These are phyloP conservation scores for Brachylomia viminalis DNA, from an alignment of 2,888 invertebrate species.

Conservation along the genomic window DNA sequence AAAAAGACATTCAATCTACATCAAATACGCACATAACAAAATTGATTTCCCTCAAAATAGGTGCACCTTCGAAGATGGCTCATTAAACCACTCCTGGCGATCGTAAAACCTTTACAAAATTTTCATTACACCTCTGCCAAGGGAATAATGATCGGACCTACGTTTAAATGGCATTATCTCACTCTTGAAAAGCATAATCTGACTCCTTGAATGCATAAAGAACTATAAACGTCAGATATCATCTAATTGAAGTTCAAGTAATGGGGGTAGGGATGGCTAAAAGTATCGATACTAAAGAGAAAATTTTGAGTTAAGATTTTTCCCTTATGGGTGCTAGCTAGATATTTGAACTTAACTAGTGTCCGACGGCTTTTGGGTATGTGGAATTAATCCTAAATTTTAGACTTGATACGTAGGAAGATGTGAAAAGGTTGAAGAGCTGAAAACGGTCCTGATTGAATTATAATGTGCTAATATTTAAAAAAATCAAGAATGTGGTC, in stretches of 20 bases:
- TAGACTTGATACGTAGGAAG: neutral
- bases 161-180: constrained; percentile 87
- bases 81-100: constrained; percentile 76
- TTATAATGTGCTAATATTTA: neutral
- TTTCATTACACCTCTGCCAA: constrained; percentile 86
- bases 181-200: constrained; percentile 86
- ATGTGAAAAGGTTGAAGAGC: neutral
- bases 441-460: neutral
- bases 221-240: constrained; percentile 90
- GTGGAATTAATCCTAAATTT: neutral
- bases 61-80: constrained; percentile 74
- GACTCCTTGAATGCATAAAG: constrained; percentile 88
- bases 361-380: neutral
- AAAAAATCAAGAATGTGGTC: neutral
- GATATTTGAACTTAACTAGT: neutral
- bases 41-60: constrained; percentile 72
- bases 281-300: constrained; percentile 47
- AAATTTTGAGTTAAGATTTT: constrained; percentile 8
- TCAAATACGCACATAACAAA: constrained; percentile 54
- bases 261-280: constrained; percentile 72
- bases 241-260: constrained; percentile 89
- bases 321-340: constrained; percentile 7
- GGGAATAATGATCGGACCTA: constrained; percentile 86
- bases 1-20: constrained; percentile 45
- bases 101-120: constrained; percentile 86